Percentiles rank a stretch among this genome's conserved stretches.
Conservation (phyloP, 2,113 vertebrate genomes). For the Crypturellus undulatus region DNA sequence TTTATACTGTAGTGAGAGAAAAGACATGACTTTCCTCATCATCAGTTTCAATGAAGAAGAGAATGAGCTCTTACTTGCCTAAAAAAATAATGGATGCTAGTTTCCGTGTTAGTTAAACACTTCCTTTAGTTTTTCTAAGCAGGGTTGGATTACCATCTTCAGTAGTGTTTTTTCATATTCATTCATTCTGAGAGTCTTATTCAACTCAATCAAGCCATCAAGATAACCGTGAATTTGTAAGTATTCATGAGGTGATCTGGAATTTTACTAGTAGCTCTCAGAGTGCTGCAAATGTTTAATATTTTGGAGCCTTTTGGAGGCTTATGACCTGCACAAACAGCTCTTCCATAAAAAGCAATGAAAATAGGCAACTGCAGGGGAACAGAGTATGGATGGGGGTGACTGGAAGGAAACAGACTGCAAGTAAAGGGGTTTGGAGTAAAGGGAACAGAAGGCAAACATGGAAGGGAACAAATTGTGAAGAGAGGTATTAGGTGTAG, state of each 20-base stretch:
- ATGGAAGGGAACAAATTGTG: neutral
- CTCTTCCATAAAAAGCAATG: neutral
- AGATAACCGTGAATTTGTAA: neutral
- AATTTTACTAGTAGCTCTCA: neutral
- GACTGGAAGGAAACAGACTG: neutral
- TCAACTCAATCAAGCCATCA: neutral
- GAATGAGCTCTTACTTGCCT: neutral
- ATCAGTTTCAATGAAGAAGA: neutral
- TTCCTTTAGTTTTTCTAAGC: neutral
- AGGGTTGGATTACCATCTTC: neutral
- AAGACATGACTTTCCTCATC: neutral
- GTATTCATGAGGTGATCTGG: neutral
- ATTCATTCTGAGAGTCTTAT: neutral
- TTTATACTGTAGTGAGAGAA: neutral
- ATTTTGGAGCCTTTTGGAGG: neutral
- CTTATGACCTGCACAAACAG: neutral
- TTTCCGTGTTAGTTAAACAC: neutral
- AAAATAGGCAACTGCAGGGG: neutral
- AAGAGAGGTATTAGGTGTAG: neutral
- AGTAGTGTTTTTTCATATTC: neutral
- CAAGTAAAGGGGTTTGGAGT: neutral
- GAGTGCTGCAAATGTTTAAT: neutral
- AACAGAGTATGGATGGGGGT: neutral
- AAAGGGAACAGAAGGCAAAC: neutral
- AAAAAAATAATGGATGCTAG: neutral